Conservation (phyloP, 2,113 vertebrate species). For the Chrysochloris asiatica region DNA sequence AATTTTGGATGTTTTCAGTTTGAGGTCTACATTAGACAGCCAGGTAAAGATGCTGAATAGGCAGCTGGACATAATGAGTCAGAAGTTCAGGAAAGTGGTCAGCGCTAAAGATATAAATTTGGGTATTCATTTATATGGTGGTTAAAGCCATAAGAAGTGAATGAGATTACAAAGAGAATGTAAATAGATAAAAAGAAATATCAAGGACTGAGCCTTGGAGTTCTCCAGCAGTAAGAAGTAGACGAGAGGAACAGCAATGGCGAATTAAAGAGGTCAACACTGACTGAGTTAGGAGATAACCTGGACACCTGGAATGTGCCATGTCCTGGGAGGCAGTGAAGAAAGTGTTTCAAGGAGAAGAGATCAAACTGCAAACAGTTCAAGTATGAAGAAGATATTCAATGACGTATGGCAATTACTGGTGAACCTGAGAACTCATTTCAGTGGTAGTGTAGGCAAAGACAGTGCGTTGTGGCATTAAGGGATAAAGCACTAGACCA, state of each 20-base stretch:
- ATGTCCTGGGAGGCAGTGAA: conserved; percentile 10
- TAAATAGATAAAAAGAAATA: not conserved
- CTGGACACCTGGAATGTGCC: not conserved
- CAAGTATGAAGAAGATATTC: not conserved
- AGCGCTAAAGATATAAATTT: not conserved
- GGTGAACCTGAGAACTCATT: not conserved
- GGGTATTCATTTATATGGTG: not conserved
- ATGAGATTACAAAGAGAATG: not conserved
- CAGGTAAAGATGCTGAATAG: not conserved
- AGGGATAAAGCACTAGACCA: too few relatives aligned
- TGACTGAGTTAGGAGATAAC: not conserved
- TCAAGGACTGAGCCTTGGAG: not conserved
- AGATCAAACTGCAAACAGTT: not conserved
- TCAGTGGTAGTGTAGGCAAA: not conserved
- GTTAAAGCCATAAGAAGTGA: not conserved
- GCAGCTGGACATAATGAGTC: not conserved
- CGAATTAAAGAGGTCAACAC: not conserved
- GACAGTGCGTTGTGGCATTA: too few relatives aligned
- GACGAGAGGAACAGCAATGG: conserved; percentile 30
- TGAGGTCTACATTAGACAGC: not conserved
- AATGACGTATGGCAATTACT: not conserved
- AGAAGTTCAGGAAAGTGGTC: not conserved
- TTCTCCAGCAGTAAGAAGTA: not conserved
- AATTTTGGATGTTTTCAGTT: not conserved
- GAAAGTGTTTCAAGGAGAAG: not conserved